A percentile compares a stretch with the other conserved stretches of the same genome.
These are phyloP conservation scores for Palythoa caribaeorum DNA, from an alignment of 92 coral and sea anemone species.

Conservation along the genomic window DNA sequence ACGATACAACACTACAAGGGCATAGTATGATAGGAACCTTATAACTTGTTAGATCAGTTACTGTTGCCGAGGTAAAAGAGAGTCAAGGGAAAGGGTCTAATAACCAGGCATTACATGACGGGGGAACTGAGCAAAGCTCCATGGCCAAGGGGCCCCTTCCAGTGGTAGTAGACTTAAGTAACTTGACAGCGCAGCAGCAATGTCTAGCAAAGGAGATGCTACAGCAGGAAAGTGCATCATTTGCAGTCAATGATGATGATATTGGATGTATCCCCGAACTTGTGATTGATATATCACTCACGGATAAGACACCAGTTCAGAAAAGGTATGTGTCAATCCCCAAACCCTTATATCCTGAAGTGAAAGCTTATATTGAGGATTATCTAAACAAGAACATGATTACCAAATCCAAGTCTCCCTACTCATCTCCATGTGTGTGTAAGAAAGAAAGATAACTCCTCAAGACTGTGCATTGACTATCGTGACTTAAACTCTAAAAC, in stretches of 20 bases:
- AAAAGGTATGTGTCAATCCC: constrained; percentile 25
- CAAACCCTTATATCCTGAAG: constrained; percentile 50
- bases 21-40: constrained; percentile 16
- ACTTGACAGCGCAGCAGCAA: background rate
- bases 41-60: constrained; percentile 50
- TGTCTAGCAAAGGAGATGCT: background rate
- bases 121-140: background rate
- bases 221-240: background rate
- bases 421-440: constrained; percentile 49
- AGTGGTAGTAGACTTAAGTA: background rate
- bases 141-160: background rate
- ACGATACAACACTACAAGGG: constrained; percentile 37
- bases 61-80: constrained; percentile 30
- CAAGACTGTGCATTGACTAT: constrained; percentile 27
- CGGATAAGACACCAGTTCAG: constrained; percentile 20
- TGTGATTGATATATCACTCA: background rate
- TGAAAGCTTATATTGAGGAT: constrained; percentile 46
- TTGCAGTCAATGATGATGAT: constrained; percentile 18
- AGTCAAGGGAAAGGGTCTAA: background rate
- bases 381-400: constrained; percentile 20
- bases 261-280: constrained; percentile 15
- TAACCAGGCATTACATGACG: background rate
- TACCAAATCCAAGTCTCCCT: background rate
- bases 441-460: constrained; percentile 28
- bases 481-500: constrained; percentile 45